Base-by-base conservation (phyloP, 2,888 invertebrate species). In the Leptinotarsa juncta region DNA sequence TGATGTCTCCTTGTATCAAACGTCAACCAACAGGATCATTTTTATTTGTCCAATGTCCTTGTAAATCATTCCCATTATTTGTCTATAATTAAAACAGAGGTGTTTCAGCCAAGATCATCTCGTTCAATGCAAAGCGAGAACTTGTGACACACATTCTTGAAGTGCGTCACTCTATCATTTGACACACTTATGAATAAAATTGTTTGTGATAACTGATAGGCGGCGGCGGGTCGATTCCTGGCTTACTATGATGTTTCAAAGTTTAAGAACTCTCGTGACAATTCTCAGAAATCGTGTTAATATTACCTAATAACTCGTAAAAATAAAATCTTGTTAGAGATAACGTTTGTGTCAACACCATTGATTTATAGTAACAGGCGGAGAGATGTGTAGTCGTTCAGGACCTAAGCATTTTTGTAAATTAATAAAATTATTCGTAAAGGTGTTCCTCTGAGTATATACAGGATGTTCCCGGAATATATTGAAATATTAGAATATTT, bases 41-140 rank as follows among this genome's bases (percentile, higher is more conserved):
- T 57, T 23, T 57, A 57, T 57, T 57, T 15, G 26, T 57, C 23
- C 16, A 57, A 15, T 23, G 57, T 57, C 57, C 57, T 57, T 57
- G 20, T 57, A 57, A 57, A 57, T 57, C 57, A 57, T 57, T 57
- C 57, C 15, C 26, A 57, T 57, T 57, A 57, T 23, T 23, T 23
- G 23, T 57, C 57, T 57, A 57, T 57, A 57, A 57, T 57, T 57
- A 57, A 57, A 57, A 12, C 20, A 23, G 57, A 57, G 57, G 57
- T 57, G 57, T 57, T 57, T 57, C 57, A 57, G 57, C 57, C 57
- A 57, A 57, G 57, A 57, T 57, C 5, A 57, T 57, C 23, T 57
- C 57, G 18, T 23, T 20, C 57, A 23, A 14, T 23, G 57, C 57
- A 14, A 57, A 57, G 57, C 26, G 26, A 57, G 23, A 57, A 57